Evolutionary conservation across 1,140 invertebrate species (phyloP).

Genomic region (Euura saliciscinereae): DNA sequence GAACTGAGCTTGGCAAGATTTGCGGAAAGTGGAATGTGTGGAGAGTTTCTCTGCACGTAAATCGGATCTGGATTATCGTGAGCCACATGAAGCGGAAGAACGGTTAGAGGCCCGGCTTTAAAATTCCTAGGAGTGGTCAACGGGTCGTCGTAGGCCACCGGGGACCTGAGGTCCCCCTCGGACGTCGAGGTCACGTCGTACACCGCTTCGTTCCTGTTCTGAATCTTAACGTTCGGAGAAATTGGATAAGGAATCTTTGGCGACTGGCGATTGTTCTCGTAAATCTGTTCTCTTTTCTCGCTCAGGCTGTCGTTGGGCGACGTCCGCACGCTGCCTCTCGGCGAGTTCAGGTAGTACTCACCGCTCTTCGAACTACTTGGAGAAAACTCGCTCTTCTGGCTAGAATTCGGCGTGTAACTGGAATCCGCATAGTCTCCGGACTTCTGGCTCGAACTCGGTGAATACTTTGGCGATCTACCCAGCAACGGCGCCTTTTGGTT

Average conservation of each 20-base stretch:
- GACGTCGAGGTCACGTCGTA: constrained; percentile 43
- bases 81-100: not conserved
- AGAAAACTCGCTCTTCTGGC: constrained; percentile 55
- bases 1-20: constrained; percentile 30
- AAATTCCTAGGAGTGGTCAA: not conserved
- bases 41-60: constrained; percentile 24
- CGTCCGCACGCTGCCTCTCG: constrained; percentile 35
- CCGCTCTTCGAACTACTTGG: constrained; percentile 54
- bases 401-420: constrained; percentile 53
- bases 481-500: constrained; percentile 30
- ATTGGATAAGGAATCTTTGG: constrained; percentile 25
- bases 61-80: constrained; percentile 22
- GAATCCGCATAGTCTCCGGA: constrained; percentile 54
- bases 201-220: constrained; percentile 35
- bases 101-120: not conserved
- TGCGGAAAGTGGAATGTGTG: constrained; percentile 32
- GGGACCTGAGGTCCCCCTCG: not conserved
- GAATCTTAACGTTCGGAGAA: constrained; percentile 34
- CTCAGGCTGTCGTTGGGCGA: constrained; percentile 27
- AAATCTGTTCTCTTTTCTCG: constrained; percentile 23
- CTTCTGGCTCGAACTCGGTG: constrained; percentile 51
- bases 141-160: not conserved
- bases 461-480: constrained; percentile 42
- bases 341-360: constrained; percentile 52
- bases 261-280: constrained; percentile 21